Percentiles rank a stretch among this genome's conserved stretches.
These are phyloP conservation scores for Sitobion miscanthi DNA, from an alignment of 1,140 invertebrate species.

Conservation along the genomic window DNA sequence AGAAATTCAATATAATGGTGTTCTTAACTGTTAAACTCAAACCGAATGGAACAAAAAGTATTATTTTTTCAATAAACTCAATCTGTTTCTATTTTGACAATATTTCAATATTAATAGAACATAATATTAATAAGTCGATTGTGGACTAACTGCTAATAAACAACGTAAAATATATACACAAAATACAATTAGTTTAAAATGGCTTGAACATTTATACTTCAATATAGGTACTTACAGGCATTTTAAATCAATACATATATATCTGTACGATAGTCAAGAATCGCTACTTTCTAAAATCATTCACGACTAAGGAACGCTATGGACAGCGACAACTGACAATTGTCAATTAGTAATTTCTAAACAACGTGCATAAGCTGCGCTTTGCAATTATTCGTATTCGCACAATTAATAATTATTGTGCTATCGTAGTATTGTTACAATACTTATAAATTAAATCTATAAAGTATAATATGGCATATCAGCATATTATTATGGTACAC, in stretches of 20 bases:
- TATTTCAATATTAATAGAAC: not conserved
- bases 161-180: not conserved
- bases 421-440: too few species aligned
- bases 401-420: too few species aligned
- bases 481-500: too few species aligned
- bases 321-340: not conserved
- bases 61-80: not conserved
- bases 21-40: not conserved
- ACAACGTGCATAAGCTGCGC: not conserved
- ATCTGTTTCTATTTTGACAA: not conserved
- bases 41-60: not conserved
- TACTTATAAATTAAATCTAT: too few species aligned
- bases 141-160: not conserved
- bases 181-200: not conserved
- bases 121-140: not conserved
- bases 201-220: not conserved
- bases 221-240: constrained; percentile 41
- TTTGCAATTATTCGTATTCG: not conserved
- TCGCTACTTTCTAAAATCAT: not conserved
- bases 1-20: not conserved
- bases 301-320: not conserved
- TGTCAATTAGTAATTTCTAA: not conserved
- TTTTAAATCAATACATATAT: constrained; percentile 24
- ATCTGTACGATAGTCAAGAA: not conserved
- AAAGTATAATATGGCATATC: too few species aligned